Conservation (phyloP, 2,113 vertebrate species). For the Steatornis caripensis region DNA sequence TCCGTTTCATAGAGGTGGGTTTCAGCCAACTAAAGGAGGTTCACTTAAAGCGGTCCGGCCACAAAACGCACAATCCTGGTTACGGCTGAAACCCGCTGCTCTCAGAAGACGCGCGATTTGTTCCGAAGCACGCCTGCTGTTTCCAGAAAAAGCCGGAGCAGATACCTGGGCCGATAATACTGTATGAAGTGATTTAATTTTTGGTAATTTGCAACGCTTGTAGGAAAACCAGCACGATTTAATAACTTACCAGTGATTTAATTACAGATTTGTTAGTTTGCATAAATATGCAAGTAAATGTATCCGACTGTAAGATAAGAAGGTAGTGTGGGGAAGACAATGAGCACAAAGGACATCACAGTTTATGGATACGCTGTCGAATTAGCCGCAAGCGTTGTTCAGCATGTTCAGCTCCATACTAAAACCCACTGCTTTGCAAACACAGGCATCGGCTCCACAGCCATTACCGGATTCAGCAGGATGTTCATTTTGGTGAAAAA, state of each 20-base stretch:
- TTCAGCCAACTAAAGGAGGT: neutral
- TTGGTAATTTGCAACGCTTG: neutral
- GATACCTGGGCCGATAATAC: neutral
- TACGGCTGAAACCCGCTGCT: neutral
- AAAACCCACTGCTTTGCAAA: neutral
- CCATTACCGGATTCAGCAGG: neutral
- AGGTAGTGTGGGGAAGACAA: neutral
- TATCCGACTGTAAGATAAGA: slow-evolving; percentile 14
- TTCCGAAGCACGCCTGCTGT: neutral
- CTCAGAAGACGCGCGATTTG: neutral
- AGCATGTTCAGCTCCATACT: neutral
- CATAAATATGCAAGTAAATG: neutral
- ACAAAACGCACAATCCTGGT: neutral
- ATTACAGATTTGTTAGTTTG: neutral
- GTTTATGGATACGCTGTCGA: neutral
- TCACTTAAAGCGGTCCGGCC: neutral
- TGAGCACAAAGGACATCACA: neutral
- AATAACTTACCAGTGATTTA: neutral
- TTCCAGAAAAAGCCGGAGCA: neutral
- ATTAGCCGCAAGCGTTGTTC: neutral
- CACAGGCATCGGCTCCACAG: neutral
- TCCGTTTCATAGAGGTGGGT: neutral
- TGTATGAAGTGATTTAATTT: neutral
- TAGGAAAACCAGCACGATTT: neutral
- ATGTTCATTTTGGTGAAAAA: neutral